Conservation (phyloP, 2,113 vertebrate genomes). For the Mystacornis crossleyi region DNA sequence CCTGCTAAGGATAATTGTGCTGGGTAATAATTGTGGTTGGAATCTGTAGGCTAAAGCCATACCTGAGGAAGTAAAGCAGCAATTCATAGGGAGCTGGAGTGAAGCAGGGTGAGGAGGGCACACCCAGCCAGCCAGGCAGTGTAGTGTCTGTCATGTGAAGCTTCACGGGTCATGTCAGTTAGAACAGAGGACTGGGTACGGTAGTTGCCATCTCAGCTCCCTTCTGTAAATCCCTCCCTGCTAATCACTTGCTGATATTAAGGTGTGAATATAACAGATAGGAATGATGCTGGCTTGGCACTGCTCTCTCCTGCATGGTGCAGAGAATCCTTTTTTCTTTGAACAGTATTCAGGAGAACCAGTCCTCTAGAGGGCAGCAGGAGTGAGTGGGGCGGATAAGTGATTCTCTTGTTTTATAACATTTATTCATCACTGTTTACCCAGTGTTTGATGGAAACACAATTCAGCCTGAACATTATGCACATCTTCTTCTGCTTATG, state of each 20-base stretch:
- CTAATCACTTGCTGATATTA: neutral
- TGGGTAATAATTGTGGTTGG: neutral
- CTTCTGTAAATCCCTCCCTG: neutral
- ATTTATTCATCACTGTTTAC: neutral
- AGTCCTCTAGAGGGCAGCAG: neutral
- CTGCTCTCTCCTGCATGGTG: rapidly evolving
- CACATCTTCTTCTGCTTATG: neutral
- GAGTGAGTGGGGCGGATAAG: neutral
- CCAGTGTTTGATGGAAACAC: neutral
- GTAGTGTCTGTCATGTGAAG: rapidly evolving
- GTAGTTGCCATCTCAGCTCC: neutral
- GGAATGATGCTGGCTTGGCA: neutral
- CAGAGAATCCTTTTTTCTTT: neutral
- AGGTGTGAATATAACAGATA: neutral
- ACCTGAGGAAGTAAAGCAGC: neutral
- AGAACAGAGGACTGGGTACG: neutral
- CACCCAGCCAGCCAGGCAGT: neutral
- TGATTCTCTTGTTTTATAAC: neutral
- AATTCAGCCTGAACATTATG: neutral
- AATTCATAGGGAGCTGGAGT: neutral
- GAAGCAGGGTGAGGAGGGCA: neutral
- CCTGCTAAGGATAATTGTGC: neutral
- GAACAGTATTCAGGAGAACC: neutral
- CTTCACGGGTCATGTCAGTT: neutral
- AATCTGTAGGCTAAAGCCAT: neutral